These are phyloP conservation scores for Erpornis zantholeuca DNA, from an alignment of 2,113 vertebrate genomes.

Conservation along the genomic window DNA sequence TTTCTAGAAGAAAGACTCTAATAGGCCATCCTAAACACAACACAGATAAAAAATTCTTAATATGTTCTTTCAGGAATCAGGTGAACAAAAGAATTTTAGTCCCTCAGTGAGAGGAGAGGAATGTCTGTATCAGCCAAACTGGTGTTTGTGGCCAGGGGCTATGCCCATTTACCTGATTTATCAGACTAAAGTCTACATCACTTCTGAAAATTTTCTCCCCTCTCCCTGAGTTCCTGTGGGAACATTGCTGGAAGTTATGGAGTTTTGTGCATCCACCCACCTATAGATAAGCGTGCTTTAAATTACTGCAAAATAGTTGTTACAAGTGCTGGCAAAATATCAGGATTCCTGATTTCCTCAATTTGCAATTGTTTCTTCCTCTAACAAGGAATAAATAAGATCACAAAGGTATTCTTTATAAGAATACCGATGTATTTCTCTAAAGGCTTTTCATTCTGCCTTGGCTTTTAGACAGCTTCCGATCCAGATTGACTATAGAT, in stretches of 20 bases:
- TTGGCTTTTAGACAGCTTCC: constrained; percentile 30
- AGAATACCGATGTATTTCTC: no score
- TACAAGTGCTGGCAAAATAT: not conserved
- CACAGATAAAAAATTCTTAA: not conserved
- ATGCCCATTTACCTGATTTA: not conserved
- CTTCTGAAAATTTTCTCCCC: not conserved
- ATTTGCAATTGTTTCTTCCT: not conserved
- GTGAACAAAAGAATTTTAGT: not conserved
- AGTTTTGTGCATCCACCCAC: not conserved
- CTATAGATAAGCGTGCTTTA: not conserved
- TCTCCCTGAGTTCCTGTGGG: not conserved
- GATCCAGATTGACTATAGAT: constrained; percentile 29
- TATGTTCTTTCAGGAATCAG: not conserved
- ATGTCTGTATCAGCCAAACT: not conserved
- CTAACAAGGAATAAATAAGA: not conserved
- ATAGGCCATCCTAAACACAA: not conserved
- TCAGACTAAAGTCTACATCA: not conserved
- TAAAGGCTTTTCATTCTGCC: constrained; percentile 33
- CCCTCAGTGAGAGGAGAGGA: not conserved
- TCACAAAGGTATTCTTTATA: constrained; percentile 16
- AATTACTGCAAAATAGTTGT: not conserved
- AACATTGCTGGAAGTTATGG: not conserved
- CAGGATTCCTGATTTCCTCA: not conserved
- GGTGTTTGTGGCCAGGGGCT: not conserved
- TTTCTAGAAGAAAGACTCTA: not conserved